Evolutionary conservation across 2,113 vertebrate genomes (phyloP).

Genomic region (Lipotes vexillifer): DNA sequence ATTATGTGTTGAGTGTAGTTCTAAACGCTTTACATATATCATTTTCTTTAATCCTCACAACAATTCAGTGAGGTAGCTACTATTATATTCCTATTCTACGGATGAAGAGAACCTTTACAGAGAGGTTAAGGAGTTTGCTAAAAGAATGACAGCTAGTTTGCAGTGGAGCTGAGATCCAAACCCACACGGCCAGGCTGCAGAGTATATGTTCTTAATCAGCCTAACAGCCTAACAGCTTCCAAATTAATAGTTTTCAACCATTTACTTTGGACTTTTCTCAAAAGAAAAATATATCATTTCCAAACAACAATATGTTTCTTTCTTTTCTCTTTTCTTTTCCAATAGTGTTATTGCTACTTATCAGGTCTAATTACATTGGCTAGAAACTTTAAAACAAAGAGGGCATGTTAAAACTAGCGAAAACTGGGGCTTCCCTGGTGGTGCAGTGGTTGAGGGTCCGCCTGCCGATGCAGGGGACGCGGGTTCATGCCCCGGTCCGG

Average conservation of each 20-base stretch:
- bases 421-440: neutral
- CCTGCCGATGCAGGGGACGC: too few relatives aligned
- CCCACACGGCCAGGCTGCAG: neutral
- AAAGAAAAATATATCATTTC: neutral
- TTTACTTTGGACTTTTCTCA: neutral
- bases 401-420: neutral
- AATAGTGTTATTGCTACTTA: neutral
- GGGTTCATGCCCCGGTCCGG: too few relatives aligned
- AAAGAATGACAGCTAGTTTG: neutral
- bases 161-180: neutral
- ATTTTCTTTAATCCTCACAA: neutral
- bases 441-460: too few relatives aligned
- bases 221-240: neutral
- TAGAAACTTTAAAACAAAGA: neutral
- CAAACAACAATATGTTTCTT: neutral
- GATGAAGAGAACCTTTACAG: neutral
- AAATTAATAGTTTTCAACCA: neutral
- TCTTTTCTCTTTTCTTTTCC: neutral
- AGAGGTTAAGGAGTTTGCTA: neutral
- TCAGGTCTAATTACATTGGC: neutral
- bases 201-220: neutral
- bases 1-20: neutral
- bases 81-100: neutral
- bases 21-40: neutral
- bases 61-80: neutral